A percentile compares a stretch with the other conserved stretches of the same genome.
phyloP scores from a whole-genome alignment of 2,797 vertebrate genomes.

The Jordanella pulchra region DNA sequence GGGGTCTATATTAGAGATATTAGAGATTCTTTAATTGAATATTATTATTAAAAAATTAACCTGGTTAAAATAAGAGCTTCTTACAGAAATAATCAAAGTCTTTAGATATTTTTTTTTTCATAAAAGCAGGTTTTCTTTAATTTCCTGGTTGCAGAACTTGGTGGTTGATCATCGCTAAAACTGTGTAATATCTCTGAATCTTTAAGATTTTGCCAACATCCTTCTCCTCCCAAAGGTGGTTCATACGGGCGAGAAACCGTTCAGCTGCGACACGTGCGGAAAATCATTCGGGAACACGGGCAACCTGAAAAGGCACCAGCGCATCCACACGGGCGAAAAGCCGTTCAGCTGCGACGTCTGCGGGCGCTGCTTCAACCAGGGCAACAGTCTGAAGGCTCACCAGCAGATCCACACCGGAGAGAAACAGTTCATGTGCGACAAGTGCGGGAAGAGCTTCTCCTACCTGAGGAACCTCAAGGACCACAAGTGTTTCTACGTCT shows the following conservation, averaged over 20 bases:
- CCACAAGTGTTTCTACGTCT: conserved; percentile 79
- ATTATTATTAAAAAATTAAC: no score
- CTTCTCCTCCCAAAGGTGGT: conserved; percentile 44
- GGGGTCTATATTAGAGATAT: no score
- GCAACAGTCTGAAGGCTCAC: conserved; percentile 82
- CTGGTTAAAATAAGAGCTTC: no score
- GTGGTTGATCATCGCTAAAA: not conserved
- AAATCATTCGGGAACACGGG: conserved; percentile 77
- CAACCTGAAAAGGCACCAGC: conserved; percentile 79
- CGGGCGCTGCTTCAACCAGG: conserved; percentile 80
- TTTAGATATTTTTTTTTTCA: no score
- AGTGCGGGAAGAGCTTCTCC: conserved; percentile 80
- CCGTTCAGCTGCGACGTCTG: conserved; percentile 76
- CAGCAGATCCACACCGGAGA: conserved; percentile 79
- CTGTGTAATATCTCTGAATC: not conserved
- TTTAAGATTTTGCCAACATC: not conserved
- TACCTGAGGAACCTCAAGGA: conserved; percentile 80
- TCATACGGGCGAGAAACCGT: conserved; percentile 78
- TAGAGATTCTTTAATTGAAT: no score
- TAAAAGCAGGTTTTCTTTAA: not conserved
- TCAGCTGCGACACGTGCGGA: conserved; percentile 72
- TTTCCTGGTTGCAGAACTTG: not conserved
- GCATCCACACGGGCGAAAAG: conserved; percentile 80
- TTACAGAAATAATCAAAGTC: no score
- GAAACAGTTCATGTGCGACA: conserved; percentile 80